These are phyloP conservation scores for Argynnis bischoffii DNA, from an alignment of 2,888 invertebrate genomes.

Conservation along the genomic window DNA sequence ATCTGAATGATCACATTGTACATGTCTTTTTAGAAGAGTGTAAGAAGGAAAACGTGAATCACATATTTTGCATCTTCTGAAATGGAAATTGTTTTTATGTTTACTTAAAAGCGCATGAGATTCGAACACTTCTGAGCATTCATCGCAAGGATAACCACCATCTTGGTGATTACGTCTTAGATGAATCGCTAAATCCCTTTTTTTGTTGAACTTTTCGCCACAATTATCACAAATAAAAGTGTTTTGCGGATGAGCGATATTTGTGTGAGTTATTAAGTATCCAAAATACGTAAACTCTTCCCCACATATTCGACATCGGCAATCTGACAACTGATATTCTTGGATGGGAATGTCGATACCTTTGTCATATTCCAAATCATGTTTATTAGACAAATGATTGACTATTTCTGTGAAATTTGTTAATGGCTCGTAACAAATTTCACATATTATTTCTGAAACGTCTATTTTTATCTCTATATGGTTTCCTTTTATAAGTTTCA, in stretches of 20 bases:
- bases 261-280: constrained; percentile 62
- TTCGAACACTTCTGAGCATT: constrained; percentile 56
- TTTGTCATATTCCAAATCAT: constrained; percentile 62
- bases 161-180: constrained; percentile 56
- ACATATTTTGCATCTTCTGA: constrained; percentile 61
- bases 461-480: constrained; percentile 66
- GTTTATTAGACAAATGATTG: constrained; percentile 64
- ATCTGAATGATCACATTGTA: constrained; percentile 57
- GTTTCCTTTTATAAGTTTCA: constrained; percentile 60
- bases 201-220: constrained; percentile 60
- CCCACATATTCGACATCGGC: constrained; percentile 59
- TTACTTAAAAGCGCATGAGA: constrained; percentile 47
- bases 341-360: constrained; percentile 58
- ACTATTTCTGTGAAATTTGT: constrained; percentile 55
- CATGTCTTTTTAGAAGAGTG: constrained; percentile 57
- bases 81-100: constrained; percentile 61
- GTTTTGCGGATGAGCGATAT: constrained; percentile 57
- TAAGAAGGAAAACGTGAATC: constrained; percentile 54
- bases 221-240: constrained; percentile 66
- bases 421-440: constrained; percentile 63
- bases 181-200: constrained; percentile 60
- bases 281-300: constrained; percentile 61
- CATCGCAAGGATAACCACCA: constrained; percentile 62
- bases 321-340: constrained; percentile 60
- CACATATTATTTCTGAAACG: constrained; percentile 64